A percentile compares a stretch with the other conserved stretches of the same genome.
Evolutionary conservation across 2,113 vertebrate species (phyloP).

Genomic region (Halcyon senegalensis): DNA sequence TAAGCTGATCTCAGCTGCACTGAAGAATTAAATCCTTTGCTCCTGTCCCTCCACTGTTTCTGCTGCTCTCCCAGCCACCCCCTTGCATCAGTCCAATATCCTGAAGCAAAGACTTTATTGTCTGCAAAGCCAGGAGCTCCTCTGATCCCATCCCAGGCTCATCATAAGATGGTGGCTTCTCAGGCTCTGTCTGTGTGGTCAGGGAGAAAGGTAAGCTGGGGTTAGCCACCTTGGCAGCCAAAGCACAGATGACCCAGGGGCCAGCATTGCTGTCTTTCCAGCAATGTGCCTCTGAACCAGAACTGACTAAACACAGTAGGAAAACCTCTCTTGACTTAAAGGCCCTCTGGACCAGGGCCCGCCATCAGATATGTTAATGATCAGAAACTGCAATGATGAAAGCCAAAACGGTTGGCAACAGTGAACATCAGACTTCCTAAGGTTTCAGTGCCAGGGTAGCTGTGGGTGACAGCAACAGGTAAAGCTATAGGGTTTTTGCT

Average conservation of each 20-base stretch:
- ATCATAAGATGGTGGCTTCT: neutral
- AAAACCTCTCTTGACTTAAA: neutral
- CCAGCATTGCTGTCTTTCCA: neutral
- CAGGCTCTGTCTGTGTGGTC: neutral
- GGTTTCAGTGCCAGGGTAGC: neutral
- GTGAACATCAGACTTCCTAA: neutral
- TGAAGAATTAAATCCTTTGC: neutral
- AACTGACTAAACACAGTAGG: neutral
- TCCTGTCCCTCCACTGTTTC: neutral
- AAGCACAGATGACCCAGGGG: neutral
- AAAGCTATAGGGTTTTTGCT: neutral
- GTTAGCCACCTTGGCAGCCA: neutral
- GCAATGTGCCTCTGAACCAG: neutral
- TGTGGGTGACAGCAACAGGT: neutral
- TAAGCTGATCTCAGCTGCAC: neutral
- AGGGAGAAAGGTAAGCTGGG: neutral
- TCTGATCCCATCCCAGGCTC: neutral
- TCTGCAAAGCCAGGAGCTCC: neutral
- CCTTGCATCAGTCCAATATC: neutral
- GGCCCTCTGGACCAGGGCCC: neutral
- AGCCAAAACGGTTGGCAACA: neutral
- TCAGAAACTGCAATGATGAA: neutral
- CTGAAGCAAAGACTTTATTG: neutral
- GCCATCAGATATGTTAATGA: neutral
- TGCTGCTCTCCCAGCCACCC: neutral